These are phyloP conservation scores for Thaleichthys pacificus DNA, from an alignment of 2,797 vertebrate species.

Conservation along the genomic window DNA sequence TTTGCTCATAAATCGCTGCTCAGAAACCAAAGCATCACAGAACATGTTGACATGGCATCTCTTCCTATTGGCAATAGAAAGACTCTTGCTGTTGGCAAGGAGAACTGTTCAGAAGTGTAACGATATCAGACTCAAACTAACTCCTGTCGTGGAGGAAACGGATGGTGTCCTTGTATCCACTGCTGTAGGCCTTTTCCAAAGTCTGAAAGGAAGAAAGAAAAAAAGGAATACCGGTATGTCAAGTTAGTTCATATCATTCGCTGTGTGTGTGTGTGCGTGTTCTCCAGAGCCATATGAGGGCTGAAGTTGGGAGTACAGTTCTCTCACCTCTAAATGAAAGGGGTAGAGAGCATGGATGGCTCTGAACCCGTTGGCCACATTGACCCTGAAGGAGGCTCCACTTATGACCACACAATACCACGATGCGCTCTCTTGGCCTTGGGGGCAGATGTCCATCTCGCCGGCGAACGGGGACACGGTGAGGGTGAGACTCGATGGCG, in stretches of 20 bases:
- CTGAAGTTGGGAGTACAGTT: background rate
- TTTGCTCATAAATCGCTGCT: no score
- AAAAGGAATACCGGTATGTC: no score
- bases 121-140: constrained; percentile 59
- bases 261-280: no score
- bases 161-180: constrained; percentile 82
- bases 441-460: constrained; percentile 86
- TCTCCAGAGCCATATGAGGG: no score
- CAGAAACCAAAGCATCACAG: background rate
- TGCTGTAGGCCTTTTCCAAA: constrained; percentile 79
- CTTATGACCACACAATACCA: constrained; percentile 76
- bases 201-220: constrained; percentile 60
- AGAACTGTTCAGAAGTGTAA: background rate
- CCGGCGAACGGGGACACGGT: constrained; percentile 89
- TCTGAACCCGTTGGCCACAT: constrained; percentile 80
- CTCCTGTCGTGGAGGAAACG: constrained; percentile 79
- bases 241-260: no score
- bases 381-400: constrained; percentile 78
- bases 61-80: background rate
- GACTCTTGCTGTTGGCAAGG: background rate
- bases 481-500: constrained; percentile 65
- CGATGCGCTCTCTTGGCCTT: constrained; percentile 64
- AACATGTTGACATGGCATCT: background rate
- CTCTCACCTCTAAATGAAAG: constrained; percentile 73
- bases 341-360: constrained; percentile 82